These are phyloP conservation scores for Neopelma chrysocephalum DNA, from an alignment of 2,797 vertebrate genomes.

Conservation along the genomic window DNA sequence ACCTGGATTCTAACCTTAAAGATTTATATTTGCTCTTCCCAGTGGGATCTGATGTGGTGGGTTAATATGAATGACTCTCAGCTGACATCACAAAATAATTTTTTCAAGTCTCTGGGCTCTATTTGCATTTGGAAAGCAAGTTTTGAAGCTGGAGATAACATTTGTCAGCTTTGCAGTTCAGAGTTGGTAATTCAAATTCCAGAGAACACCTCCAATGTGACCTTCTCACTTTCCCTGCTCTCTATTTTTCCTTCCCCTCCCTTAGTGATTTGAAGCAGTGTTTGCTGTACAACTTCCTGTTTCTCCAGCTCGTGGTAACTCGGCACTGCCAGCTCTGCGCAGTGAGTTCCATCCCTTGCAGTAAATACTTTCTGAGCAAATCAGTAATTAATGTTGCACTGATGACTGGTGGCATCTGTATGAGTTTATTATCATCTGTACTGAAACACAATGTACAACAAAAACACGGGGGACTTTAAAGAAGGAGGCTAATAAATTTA, in stretches of 20 bases:
- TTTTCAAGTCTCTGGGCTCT: background rate
- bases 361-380: conserved; percentile 11
- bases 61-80: conserved; percentile 29
- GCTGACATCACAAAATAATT: conserved; percentile 24
- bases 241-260: background rate
- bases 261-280: background rate
- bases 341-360: background rate
- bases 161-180: background rate
- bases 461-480: background rate
- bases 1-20: background rate
- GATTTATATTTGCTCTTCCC: background rate
- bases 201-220: background rate
- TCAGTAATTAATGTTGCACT: conserved; percentile 40
- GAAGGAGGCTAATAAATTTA: conserved; percentile 54
- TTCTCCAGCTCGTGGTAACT: background rate
- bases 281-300: background rate
- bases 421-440: conserved; percentile 42
- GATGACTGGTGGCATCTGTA: conserved; percentile 44
- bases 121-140: conserved; percentile 37
- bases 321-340: background rate
- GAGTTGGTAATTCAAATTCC: conserved; percentile 29
- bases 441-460: conserved; percentile 34
- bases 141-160: conserved; percentile 3
- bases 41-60: background rate
- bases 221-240: background rate